Percentiles rank a stretch among this genome's conserved stretches.
Conservation (phyloP, 2,888 invertebrate species). For the Eulithis testata region DNA sequence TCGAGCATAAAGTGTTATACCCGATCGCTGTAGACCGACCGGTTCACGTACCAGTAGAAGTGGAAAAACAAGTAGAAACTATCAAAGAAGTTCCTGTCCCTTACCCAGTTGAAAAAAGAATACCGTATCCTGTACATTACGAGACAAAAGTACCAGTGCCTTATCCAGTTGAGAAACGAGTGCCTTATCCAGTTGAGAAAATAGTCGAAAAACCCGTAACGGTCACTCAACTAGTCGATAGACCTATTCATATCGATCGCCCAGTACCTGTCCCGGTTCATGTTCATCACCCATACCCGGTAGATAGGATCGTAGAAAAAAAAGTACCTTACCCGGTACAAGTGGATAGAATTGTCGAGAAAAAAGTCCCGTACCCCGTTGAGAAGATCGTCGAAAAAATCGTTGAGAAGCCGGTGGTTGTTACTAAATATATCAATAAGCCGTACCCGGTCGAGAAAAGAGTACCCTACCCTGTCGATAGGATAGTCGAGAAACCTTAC, state of each 20-base stretch:
- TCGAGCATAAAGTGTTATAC: conserved; percentile 68
- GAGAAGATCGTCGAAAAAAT: conserved; percentile 61
- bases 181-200: conserved; percentile 74
- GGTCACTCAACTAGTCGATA: conserved; percentile 75
- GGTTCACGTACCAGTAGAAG: conserved; percentile 70
- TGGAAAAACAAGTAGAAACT: conserved; percentile 67
- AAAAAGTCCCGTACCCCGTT: conserved; percentile 76
- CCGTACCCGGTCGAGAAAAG: conserved; percentile 69
- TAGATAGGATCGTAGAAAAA: conserved; percentile 81
- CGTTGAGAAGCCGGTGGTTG: conserved; percentile 56
- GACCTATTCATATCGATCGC: conserved; percentile 70
- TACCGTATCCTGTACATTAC: conserved; percentile 68
- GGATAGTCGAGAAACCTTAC: conserved; percentile 74
- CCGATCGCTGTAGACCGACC: conserved; percentile 74
- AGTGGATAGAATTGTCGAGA: conserved; percentile 77
- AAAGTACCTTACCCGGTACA: conserved; percentile 75
- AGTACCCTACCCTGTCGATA: conserved; percentile 82
- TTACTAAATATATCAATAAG: conserved; percentile 42
- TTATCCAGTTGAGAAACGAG: conserved; percentile 80
- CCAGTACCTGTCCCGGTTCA: conserved; percentile 69
- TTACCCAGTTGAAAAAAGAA: conserved; percentile 80
- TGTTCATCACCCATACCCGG: conserved; percentile 74
- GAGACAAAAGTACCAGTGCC: conserved; percentile 82
- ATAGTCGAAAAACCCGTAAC: conserved; percentile 83
- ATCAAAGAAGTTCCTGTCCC: conserved; percentile 70